Evolutionary conservation across 1,140 invertebrate species (phyloP).

Genomic region (Polypedilum vanderplanki): DNA sequence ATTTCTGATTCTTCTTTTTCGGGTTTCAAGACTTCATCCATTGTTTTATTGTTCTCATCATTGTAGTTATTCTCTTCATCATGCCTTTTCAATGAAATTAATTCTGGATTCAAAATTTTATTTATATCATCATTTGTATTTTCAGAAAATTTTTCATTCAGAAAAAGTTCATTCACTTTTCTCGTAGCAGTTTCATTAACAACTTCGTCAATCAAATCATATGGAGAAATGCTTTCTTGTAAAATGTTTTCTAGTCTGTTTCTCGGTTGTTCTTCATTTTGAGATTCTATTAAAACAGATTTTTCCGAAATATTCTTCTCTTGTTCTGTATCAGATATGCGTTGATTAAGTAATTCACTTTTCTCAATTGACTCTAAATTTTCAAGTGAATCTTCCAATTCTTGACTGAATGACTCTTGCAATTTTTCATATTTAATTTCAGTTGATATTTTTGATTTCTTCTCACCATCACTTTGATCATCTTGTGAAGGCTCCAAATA

Average conservation of each 20-base stretch:
- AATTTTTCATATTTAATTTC: not conserved
- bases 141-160: not conserved
- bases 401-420: not conserved
- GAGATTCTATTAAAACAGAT: not conserved
- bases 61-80: not conserved
- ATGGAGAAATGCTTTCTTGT: not conserved
- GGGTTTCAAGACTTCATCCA: not conserved
- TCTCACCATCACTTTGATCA: not conserved
- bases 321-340: not conserved
- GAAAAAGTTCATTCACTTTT: not conserved
- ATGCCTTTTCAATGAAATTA: not conserved
- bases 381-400: not conserved
- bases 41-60: not conserved
- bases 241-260: conserved; percentile 1
- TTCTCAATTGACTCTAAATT: not conserved
- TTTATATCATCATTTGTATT: not conserved
- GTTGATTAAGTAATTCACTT: not conserved
- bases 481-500: no score
- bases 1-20: not conserved
- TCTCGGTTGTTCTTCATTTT: not conserved
- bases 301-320: not conserved
- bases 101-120: not conserved
- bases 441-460: not conserved
- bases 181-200: not conserved
- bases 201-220: conserved; percentile 8